These are phyloP conservation scores for Cochlearius cochlearius DNA, from an alignment of 2,113 vertebrate species.

Conservation along the genomic window DNA sequence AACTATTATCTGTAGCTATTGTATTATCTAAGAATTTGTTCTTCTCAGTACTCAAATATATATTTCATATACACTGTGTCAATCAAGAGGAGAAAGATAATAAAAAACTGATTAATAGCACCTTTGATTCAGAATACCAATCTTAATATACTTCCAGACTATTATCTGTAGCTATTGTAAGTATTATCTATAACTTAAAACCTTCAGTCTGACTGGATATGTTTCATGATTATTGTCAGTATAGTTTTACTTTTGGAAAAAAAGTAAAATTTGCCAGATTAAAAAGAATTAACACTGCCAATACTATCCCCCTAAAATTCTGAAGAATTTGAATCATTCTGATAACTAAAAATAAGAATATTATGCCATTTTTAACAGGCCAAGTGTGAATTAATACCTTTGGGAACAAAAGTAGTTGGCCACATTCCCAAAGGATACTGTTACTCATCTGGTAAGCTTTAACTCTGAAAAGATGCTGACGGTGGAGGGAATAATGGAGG, in stretches of 20 bases:
- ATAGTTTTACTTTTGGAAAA: not conserved
- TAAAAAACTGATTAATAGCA: not conserved
- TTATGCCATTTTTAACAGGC: not conserved
- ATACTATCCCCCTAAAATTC: not conserved
- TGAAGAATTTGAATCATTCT: not conserved
- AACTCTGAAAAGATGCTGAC: not conserved
- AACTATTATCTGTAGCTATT: not conserved
- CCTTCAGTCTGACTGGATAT: not conserved
- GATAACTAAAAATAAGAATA: not conserved
- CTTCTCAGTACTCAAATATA: not conserved
- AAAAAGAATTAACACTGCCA: not conserved
- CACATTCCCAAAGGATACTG: not conserved
- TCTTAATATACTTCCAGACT: not conserved
- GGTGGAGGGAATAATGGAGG: not conserved
- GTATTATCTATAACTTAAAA: not conserved
- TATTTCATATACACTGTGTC: not conserved
- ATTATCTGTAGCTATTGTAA: not conserved
- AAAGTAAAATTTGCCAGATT: not conserved
- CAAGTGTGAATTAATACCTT: not conserved
- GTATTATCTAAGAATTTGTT: not conserved
- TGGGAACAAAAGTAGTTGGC: not conserved
- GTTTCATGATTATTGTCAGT: not conserved
- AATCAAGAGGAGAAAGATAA: not conserved
- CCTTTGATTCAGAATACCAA: not conserved
- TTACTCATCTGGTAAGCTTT: not conserved